A percentile compares a stretch with the other conserved stretches of the same genome.
Conservation (phyloP, 2,113 vertebrate genomes). For the Alectura lathami region DNA sequence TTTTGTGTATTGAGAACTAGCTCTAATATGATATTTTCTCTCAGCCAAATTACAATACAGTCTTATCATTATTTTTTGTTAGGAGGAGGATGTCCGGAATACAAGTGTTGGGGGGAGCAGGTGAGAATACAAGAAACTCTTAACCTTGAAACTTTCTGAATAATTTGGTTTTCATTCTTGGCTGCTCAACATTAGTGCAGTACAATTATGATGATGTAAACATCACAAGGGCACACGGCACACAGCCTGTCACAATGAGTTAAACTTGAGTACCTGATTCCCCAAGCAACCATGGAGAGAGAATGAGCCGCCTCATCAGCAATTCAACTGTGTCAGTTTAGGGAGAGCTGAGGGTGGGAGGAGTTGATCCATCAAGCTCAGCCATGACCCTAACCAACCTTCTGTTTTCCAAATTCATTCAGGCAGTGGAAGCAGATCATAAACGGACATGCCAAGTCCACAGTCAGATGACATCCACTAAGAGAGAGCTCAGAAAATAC, state of each 20-base stretch:
- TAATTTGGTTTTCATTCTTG: conserved; percentile 50
- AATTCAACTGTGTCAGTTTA: conserved; percentile 36
- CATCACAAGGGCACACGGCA: conserved; percentile 40
- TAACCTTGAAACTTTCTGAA: conserved; percentile 55
- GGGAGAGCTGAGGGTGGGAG: not conserved
- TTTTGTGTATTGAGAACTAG: not conserved
- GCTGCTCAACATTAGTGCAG: conserved; percentile 42
- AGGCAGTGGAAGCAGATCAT: not conserved
- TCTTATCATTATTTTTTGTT: not conserved
- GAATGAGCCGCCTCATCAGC: conserved; percentile 37
- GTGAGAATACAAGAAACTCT: not conserved
- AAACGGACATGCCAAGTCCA: not conserved
- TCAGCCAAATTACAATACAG: not conserved
- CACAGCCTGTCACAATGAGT: conserved; percentile 56
- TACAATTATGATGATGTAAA: conserved; percentile 64
- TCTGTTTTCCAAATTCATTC: conserved; percentile 1
- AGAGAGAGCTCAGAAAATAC: not conserved
- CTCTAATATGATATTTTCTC: not conserved
- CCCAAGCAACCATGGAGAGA: not conserved
- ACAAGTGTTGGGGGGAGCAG: not conserved
- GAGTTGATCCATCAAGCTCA: conserved; percentile 30
- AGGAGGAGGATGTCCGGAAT: not conserved
- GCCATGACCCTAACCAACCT: not conserved
- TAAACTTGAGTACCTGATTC: conserved; percentile 19
- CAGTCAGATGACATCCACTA: not conserved